Evolutionary conservation across 2,888 invertebrate species (phyloP).

Genomic region (Scrobipalpa atriplicella): DNA sequence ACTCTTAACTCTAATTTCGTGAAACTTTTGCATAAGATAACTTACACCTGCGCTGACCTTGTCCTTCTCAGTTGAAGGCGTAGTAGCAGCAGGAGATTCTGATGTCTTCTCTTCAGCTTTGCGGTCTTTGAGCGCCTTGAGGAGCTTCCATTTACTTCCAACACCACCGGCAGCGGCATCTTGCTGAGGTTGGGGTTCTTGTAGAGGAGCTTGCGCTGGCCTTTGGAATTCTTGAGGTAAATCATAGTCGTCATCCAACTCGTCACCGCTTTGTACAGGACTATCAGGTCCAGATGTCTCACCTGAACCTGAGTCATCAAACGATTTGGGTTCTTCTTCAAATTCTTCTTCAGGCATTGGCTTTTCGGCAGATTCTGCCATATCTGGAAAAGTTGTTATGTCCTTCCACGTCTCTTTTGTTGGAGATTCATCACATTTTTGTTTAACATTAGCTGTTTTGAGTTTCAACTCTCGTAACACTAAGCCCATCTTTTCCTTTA

Average conservation of each 20-base stretch:
- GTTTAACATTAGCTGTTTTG: constrained; percentile 82
- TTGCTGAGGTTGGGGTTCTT: constrained; percentile 62
- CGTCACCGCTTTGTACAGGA: constrained; percentile 89
- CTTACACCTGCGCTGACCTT: constrained; percentile 88
- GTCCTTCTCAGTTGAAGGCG: constrained; percentile 83
- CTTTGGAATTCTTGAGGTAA: constrained; percentile 74
- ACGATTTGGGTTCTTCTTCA: constrained; percentile 70
- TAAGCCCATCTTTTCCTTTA: constrained; percentile 91
- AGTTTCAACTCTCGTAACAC: constrained; percentile 89
- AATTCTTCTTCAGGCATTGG: constrained; percentile 57
- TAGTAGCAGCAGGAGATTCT: constrained; percentile 85
- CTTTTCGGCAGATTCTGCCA: constrained; percentile 68
- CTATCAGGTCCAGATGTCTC: constrained; percentile 95
- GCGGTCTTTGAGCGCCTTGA: constrained; percentile 94
- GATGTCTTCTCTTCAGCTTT: constrained; percentile 94
- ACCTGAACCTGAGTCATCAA: constrained; percentile 87
- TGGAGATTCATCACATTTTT: constrained; percentile 68
- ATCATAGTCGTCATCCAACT: constrained; percentile 86
- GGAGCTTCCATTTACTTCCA: constrained; percentile 94
- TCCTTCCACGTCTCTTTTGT: constrained; percentile 73
- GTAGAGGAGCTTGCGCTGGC: constrained; percentile 51
- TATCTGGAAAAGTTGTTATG: constrained; percentile 75
- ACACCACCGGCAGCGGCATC: constrained; percentile 75
- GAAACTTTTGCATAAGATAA: constrained; percentile 85
- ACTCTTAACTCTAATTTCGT: constrained; percentile 86